These are phyloP conservation scores for Solea senegalensis DNA, from an alignment of 2,113 vertebrate genomes.

Conservation along the genomic window DNA sequence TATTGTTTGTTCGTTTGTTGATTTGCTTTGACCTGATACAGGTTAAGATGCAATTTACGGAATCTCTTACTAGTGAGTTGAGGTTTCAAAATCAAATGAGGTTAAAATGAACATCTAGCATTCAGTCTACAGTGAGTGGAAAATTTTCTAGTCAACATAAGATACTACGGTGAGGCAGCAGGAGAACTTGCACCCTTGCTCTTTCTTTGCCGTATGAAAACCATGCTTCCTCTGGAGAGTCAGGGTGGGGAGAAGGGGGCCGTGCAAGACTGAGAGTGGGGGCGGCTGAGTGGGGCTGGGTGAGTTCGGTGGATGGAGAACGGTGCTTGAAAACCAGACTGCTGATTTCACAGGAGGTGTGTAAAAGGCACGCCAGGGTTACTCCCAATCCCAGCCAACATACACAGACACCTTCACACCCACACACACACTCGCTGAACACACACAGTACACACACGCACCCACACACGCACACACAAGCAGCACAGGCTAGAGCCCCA, in stretches of 20 bases:
- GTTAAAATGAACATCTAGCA: slow-evolving; percentile 77
- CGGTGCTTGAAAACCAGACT: slow-evolving; percentile 73
- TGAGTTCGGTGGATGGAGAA: slow-evolving; percentile 60
- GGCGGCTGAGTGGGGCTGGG: slow-evolving; percentile 39
- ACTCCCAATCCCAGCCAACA: slow-evolving; percentile 79
- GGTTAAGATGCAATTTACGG: slow-evolving; percentile 80
- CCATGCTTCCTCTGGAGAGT: slow-evolving; percentile 70
- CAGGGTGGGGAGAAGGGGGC: slow-evolving; percentile 44
- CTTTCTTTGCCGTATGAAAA: slow-evolving; percentile 80
- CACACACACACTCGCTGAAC: slow-evolving; percentile 61
- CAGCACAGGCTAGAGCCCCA: slow-evolving; percentile 77
- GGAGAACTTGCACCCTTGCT: slow-evolving; percentile 69
- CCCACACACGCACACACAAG: slow-evolving; percentile 56
- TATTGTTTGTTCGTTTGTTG: slow-evolving; percentile 36
- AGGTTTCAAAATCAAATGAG: slow-evolving; percentile 63
- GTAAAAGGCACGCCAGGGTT: slow-evolving; percentile 83
- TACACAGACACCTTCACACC: slow-evolving; percentile 71
- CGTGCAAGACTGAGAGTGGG: slow-evolving; percentile 66
- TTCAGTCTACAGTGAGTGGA: slow-evolving; percentile 60
- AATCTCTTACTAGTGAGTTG: slow-evolving; percentile 62
- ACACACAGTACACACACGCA: slow-evolving; percentile 52
- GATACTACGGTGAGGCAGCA: slow-evolving; percentile 51
- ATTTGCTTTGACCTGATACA: slow-evolving; percentile 84
- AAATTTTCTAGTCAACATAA: slow-evolving; percentile 61
- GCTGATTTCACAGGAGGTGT: slow-evolving; percentile 77